Conservation (phyloP, 1,140 invertebrate species). For the Drosophila grimshawi region DNA sequence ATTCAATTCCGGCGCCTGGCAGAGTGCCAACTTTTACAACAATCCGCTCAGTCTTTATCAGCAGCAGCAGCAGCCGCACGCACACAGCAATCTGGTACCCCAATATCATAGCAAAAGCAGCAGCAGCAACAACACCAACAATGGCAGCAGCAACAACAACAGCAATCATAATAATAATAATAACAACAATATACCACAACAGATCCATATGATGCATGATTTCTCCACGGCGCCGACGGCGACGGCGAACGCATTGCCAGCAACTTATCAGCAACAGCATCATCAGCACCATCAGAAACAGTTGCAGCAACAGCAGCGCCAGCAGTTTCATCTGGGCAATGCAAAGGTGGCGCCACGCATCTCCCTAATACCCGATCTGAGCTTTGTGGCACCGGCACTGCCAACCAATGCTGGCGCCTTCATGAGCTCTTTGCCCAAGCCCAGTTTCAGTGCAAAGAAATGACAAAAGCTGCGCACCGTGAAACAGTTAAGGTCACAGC, state of each 20-base stretch:
- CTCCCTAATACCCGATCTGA: conserved; percentile 85
- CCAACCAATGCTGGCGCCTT: conserved; percentile 75
- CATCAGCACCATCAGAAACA: conserved; percentile 56
- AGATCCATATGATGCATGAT: conserved; percentile 83
- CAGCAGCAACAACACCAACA: conserved; percentile 42
- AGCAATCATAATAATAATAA: conserved; percentile 41
- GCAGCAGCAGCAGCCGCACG: conserved; percentile 56
- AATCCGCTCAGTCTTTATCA: conserved; percentile 79
- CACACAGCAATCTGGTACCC: conserved; percentile 67
- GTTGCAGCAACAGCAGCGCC: conserved; percentile 58
- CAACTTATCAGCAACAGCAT: conserved; percentile 50
- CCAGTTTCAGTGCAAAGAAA: conserved; percentile 78
- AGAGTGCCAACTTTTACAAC: conserved; percentile 82
- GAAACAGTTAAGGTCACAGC: conserved; percentile 31
- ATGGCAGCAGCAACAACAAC: conserved; percentile 55
- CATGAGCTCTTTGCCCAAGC: conserved; percentile 72
- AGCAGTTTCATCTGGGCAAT: conserved; percentile 74
- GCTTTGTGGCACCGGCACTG: conserved; percentile 84
- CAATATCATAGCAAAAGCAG: conserved; percentile 40
- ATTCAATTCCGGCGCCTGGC: conserved; percentile 81
- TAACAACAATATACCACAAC: conserved; percentile 63
- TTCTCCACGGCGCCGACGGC: conserved; percentile 72
- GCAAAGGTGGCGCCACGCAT: conserved; percentile 84
- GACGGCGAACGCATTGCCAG: conserved; percentile 1
- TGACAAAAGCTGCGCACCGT: conserved; percentile 63